A percentile compares a stretch with the other conserved stretches of the same genome.
phyloP scores from a whole-genome alignment of 2,113 vertebrate species.

The Emydocephalus ijimae region DNA sequence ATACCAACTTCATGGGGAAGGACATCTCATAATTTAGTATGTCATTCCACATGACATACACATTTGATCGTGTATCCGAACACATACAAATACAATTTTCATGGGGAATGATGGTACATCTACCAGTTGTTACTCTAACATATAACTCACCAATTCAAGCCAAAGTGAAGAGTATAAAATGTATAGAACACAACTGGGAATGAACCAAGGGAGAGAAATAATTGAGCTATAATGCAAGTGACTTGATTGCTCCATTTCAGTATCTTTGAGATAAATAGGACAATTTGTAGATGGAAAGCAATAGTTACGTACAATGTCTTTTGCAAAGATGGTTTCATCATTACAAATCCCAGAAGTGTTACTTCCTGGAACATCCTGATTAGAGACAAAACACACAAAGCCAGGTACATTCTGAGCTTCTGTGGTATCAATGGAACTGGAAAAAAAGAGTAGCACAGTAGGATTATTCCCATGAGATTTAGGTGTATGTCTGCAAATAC shows the following conservation, averaged over 20 bases:
- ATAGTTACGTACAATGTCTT: slow-evolving; percentile 70
- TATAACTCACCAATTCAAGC: not conserved
- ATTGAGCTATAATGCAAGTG: not conserved
- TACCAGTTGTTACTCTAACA: not conserved
- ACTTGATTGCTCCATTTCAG: not conserved
- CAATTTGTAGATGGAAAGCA: not conserved
- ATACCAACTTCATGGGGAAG: not conserved
- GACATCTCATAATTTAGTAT: not conserved
- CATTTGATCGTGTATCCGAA: not conserved
- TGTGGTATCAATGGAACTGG: slow-evolving; percentile 79
- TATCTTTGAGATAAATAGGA: not conserved
- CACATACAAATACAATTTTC: not conserved
- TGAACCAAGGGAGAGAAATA: not conserved
- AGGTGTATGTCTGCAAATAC: not conserved
- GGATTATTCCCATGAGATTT: not conserved
- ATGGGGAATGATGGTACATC: not conserved
- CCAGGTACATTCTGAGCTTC: slow-evolving; percentile 79
- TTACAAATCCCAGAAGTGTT: slow-evolving; percentile 76
- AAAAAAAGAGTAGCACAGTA: not conserved
- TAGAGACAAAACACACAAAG: slow-evolving; percentile 80
- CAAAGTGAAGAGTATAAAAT: not conserved
- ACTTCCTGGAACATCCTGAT: slow-evolving; percentile 82
- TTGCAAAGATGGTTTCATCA: slow-evolving; percentile 86
- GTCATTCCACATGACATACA: not conserved
- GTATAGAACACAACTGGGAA: not conserved